Evolutionary conservation across 1,140 invertebrate genomes (phyloP).

Genomic region (Apis florea): DNA sequence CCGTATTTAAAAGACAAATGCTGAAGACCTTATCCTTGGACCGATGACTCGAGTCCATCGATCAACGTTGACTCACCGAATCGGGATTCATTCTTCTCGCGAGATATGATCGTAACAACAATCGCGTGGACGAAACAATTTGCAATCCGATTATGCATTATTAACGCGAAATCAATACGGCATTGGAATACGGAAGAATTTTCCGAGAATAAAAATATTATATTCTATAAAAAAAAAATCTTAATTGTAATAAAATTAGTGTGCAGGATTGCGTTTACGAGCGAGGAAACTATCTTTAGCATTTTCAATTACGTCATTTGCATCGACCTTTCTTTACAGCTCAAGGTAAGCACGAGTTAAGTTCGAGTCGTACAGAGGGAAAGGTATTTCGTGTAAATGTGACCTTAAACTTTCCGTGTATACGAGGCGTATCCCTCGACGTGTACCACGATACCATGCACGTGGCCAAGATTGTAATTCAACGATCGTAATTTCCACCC

Average conservation of each 20-base stretch:
- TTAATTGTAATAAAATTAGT: too few relatives aligned
- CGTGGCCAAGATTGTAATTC: conserved; percentile 34
- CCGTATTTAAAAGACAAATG: conserved; percentile 12
- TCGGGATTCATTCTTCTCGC: background rate
- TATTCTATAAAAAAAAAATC: background rate
- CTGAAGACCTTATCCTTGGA: conserved; percentile 23
- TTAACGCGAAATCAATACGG: background rate
- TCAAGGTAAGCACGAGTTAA: conserved; percentile 59
- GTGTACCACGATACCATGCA: conserved; percentile 10
- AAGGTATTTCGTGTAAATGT: conserved; percentile 53
- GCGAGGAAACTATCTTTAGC: conserved; percentile 33
- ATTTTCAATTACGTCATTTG: conserved; percentile 53
- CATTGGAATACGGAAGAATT: background rate
- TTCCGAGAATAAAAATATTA: background rate
- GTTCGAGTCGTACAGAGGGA: conserved; percentile 41
- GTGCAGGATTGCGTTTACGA: too few relatives aligned
- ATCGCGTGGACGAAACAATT: background rate
- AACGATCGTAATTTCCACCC: conserved; percentile 9
- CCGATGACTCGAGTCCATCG: conserved; percentile 19
- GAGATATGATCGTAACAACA: background rate
- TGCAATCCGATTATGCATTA: too few relatives aligned
- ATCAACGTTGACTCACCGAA: conserved; percentile 33
- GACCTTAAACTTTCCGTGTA: conserved; percentile 61
- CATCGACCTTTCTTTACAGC: conserved; percentile 55
- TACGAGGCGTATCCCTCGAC: conserved; percentile 31